Percentiles rank a stretch among this genome's conserved stretches.
phyloP scores from a whole-genome alignment of 2,888 invertebrate species.

The Lasioglossum calceatum region DNA sequence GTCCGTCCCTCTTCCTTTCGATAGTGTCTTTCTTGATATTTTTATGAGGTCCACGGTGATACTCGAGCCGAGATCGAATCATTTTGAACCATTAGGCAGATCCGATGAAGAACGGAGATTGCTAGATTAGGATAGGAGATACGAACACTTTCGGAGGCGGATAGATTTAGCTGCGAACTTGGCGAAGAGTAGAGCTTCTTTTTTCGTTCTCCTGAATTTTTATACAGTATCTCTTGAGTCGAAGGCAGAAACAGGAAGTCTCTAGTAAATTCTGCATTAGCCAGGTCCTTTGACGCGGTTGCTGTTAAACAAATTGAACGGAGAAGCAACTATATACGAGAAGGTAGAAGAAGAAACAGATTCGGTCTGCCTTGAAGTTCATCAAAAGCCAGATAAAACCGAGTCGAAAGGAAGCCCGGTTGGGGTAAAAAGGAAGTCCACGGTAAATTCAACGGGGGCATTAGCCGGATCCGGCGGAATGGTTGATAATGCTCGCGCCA shows the following conservation, averaged over 20 bases:
- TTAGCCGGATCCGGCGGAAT: constrained; percentile 65
- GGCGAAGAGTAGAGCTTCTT: not conserved
- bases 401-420: not conserved
- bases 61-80: not conserved
- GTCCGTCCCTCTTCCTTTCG: not conserved
- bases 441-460: constrained; percentile 61
- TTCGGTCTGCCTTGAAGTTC: not conserved
- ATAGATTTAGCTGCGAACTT: not conserved
- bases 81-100: not conserved
- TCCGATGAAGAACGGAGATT: constrained; percentile 7
- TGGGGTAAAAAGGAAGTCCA: not conserved
- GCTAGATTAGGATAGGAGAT: not conserved
- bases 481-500: constrained; percentile 68
- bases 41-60: not conserved
- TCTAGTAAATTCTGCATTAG: not conserved
- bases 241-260: not conserved
- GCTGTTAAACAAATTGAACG: not conserved
- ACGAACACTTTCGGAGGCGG: not conserved
- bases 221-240: not conserved
- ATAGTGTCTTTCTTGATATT: not conserved
- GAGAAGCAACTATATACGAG: not conserved
- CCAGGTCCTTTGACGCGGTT: not conserved
- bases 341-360: not conserved
- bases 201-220: not conserved
- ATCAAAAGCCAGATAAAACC: not conserved